Conservation (phyloP, 1,140 invertebrate species). For the Paralvinella palmiformis region DNA sequence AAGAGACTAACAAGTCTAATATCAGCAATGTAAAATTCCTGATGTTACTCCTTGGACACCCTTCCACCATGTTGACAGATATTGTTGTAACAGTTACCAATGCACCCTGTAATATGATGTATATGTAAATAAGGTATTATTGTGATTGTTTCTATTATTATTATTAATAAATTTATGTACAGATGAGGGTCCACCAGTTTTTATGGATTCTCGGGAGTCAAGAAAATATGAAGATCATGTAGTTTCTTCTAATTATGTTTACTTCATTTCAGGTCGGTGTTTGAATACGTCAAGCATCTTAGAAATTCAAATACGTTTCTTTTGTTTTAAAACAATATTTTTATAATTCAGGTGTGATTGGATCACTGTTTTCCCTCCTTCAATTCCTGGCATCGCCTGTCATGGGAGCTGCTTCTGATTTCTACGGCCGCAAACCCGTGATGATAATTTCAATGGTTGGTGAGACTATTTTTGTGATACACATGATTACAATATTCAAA, state of each 20-base stretch:
- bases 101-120: no score
- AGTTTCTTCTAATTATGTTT: not conserved
- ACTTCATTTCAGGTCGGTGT: not conserved
- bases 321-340: conserved; percentile 10
- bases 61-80: no score
- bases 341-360: conserved; percentile 67
- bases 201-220: not conserved
- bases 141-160: no score
- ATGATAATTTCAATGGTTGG: conserved; percentile 77
- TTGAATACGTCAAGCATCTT: not conserved
- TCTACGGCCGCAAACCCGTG: conserved; percentile 84
- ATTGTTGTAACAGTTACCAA: no score
- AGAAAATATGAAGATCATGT: not conserved
- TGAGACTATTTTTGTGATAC: no score
- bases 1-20: no score
- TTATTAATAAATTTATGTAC: not conserved
- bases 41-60: no score
- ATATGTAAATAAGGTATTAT: no score
- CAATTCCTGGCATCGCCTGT: conserved; percentile 94
- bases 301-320: not conserved
- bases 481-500: no score
- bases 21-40: no score
- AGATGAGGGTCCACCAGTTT: not conserved
- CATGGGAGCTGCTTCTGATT: conserved; percentile 89
- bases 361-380: conserved; percentile 93